Evolutionary conservation across 2,113 vertebrate species (phyloP), one percentile per base, ranked within the genome.

Genomic region (Carettochelys insculpta): DNA sequence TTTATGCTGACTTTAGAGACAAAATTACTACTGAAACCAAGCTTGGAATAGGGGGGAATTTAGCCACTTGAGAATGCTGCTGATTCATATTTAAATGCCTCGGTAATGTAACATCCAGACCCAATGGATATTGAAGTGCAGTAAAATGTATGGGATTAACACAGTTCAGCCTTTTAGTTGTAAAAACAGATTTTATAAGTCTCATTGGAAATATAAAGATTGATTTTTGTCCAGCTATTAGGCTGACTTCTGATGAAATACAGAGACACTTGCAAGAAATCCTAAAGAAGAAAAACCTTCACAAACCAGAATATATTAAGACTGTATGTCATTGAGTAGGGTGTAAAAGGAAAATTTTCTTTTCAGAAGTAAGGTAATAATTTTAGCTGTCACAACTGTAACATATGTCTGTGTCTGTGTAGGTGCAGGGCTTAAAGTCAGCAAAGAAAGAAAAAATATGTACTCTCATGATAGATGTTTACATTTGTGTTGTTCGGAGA

Each of bases 171-270:
- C 58, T 20, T 80, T 80, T 85, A 75, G n/a, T 13, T 77, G n/a
- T 19, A 58, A 77, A 77, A 73, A 50, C 3, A 3, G 0, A n/a
- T 86, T 87, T 82, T 88, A 34, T 52, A 86, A 68, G 9, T 45
- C 47, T 86, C 38, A 12, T 3, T 41, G 71, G 54, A 65, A 91
- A 71, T 89, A 1, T 50, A 80, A 47, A 38, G 43, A 91, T 85
- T 83, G 45, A 25, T 77, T 90, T 90, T 90, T 82, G 7, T 77
- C 54, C 5, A 11, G 31, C 27, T 73, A 24, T 68, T 84, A 85
- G 43, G 79, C 34, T 53, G 45, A 80, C 34, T 92, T 90, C 61
- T 83, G 29, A 91, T 47, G 83, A 94, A 95, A 94, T 38, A 53
- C 20, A 79, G 65, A 87, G 41, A 43, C 9, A 4, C 20, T 90